These are phyloP conservation scores for Ichneumon xanthorius DNA, from an alignment of 2,888 invertebrate genomes.

Conservation along the genomic window DNA sequence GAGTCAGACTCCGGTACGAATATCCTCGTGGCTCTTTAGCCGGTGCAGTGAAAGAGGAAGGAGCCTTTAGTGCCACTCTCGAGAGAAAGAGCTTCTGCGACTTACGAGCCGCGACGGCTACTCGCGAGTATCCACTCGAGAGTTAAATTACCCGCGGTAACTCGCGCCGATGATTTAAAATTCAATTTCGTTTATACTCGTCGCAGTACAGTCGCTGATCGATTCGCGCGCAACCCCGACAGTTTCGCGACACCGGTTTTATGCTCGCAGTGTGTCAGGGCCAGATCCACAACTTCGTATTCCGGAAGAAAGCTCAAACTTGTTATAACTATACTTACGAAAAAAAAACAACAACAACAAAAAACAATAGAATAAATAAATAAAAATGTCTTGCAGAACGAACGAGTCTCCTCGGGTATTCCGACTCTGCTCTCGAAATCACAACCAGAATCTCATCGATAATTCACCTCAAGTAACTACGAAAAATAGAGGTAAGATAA, in stretches of 20 bases:
- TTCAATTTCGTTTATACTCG: conserved; percentile 8
- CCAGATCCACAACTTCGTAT: not conserved
- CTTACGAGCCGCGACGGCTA: conserved; percentile 12
- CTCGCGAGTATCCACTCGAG: conserved; percentile 16
- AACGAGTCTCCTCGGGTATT: not conserved
- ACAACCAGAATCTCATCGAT: not conserved
- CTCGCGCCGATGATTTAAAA: conserved; percentile 17
- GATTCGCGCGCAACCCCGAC: not conserved
- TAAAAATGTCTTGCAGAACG: not conserved
- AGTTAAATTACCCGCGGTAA: conserved; percentile 5
- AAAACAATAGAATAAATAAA: not conserved
- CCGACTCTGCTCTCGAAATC: not conserved
- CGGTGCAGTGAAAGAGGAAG: not conserved
- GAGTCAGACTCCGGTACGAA: not conserved
- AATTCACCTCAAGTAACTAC: not conserved
- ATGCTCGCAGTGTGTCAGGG: not conserved
- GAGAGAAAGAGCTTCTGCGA: conserved; percentile 9
- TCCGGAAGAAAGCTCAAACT: not conserved
- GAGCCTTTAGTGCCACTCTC: not conserved
- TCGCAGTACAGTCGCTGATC: not conserved
- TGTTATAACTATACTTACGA: not conserved
- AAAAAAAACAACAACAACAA: too few relatives aligned
- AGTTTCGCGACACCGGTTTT: not conserved
- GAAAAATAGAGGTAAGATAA: not conserved
- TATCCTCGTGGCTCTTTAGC: conserved; percentile 14